Percentiles rank a stretch among this genome's conserved stretches.
Evolutionary conservation across 2,888 invertebrate genomes (phyloP).

Genomic region (Netelia inedita): DNA sequence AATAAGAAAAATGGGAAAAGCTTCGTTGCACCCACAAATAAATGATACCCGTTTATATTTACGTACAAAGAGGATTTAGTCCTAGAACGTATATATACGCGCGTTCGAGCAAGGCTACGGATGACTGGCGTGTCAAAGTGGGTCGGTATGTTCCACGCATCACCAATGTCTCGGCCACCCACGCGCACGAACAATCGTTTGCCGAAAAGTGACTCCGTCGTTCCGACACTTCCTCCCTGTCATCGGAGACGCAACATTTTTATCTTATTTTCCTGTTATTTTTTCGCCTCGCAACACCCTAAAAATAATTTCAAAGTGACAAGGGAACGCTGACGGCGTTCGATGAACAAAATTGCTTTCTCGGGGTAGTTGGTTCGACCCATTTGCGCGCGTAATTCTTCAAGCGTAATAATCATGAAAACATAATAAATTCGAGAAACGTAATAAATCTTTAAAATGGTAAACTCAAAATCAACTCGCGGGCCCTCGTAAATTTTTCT

Average conservation of each 20-base stretch:
- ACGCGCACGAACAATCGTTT: constrained; percentile 66
- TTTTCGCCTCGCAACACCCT: constrained; percentile 10
- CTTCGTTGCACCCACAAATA: constrained; percentile 45
- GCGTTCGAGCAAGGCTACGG: constrained; percentile 9
- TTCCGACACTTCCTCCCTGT: constrained; percentile 47
- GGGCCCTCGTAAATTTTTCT: not conserved
- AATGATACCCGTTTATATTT: constrained; percentile 1
- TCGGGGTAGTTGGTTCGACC: not conserved
- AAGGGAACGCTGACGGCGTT: not conserved
- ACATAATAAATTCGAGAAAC: no score
- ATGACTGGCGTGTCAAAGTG: constrained; percentile 75
- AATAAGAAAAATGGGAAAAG: constrained; percentile 31
- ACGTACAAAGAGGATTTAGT: not conserved
- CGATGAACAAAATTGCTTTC: not conserved
- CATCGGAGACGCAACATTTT: constrained; percentile 44
- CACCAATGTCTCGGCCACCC: constrained; percentile 80
- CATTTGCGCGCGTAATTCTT: not conserved
- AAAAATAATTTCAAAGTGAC: constrained; percentile 20
- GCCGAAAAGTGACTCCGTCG: constrained; percentile 55
- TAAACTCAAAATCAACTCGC: not conserved
- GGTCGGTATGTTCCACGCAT: constrained; percentile 83
- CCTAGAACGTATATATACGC: not conserved
- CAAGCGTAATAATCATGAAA: not conserved
- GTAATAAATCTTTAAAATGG: no score
- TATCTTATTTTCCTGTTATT: constrained; percentile 42